Conservation (phyloP, 2,797 vertebrate genomes). For the Coccyzus lansbergi region DNA sequence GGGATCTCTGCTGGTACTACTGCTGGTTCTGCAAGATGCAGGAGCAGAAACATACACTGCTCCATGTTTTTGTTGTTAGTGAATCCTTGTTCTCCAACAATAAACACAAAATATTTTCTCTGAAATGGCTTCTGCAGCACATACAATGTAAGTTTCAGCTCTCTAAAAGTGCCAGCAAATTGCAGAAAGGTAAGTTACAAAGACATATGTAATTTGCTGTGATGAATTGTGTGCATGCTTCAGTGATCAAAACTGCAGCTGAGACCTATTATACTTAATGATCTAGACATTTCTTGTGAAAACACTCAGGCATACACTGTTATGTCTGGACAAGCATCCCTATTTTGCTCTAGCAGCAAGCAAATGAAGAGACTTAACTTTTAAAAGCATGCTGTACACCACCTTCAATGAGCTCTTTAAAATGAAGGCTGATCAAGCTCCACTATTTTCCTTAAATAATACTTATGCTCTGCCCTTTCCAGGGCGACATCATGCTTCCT, state of each 20-base stretch:
- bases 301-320: constrained; percentile 72
- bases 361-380: constrained; percentile 4
- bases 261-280: constrained; percentile 82
- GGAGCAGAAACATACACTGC: constrained; percentile 41
- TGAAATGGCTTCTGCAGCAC: constrained; percentile 54
- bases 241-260: constrained; percentile 80
- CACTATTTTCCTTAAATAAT: background rate
- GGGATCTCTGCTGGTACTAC: constrained; percentile 61
- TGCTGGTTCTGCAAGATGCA: constrained; percentile 64
- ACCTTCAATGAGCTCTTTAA: background rate
- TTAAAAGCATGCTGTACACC: background rate
- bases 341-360: constrained; percentile 16
- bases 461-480: background rate
- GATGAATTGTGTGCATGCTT: constrained; percentile 81
- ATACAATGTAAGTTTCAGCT: constrained; percentile 39
- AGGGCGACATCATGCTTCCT: constrained; percentile 1
- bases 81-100: constrained; percentile 47
- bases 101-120: constrained; percentile 40
- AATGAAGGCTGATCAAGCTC: background rate
- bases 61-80: constrained; percentile 59
- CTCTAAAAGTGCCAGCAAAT: constrained; percentile 59
- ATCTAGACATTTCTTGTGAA: constrained; percentile 73
- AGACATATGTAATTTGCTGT: constrained; percentile 79
- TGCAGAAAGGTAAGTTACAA: constrained; percentile 69
- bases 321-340: constrained; percentile 61